Conservation (phyloP, 1,140 invertebrate genomes). For the Drosophila teissieri region DNA sequence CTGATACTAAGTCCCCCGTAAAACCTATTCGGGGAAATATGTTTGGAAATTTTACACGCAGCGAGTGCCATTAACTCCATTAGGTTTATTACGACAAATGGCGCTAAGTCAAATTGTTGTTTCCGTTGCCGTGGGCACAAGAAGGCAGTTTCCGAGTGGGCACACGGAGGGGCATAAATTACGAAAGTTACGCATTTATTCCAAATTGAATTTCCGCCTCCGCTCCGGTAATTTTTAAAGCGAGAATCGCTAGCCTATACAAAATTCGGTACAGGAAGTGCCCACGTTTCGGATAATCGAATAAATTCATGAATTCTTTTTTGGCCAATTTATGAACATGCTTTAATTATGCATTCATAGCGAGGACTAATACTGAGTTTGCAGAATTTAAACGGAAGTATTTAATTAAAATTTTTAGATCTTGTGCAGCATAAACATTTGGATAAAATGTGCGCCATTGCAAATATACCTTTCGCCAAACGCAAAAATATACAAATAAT, state of each 20-base stretch:
- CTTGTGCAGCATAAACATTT: background rate
- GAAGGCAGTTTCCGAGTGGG: constrained; percentile 4
- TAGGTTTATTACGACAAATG: constrained; percentile 70
- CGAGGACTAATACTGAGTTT: constrained; percentile 7
- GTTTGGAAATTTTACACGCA: constrained; percentile 62
- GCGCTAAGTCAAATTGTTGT: constrained; percentile 67
- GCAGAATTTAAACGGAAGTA: constrained; percentile 15
- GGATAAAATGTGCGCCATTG: background rate
- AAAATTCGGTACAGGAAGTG: constrained; percentile 49
- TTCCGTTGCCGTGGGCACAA: constrained; percentile 43
- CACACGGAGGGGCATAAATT: constrained; percentile 57
- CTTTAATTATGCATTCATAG: constrained; percentile 30
- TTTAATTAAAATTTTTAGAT: constrained; percentile 23
- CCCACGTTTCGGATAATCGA: constrained; percentile 14
- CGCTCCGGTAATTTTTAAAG: constrained; percentile 45
- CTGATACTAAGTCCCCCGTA: background rate
- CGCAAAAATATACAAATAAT: constrained; percentile 8
- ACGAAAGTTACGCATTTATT: constrained; percentile 66
- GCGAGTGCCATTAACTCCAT: constrained; percentile 64
- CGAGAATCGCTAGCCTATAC: constrained; percentile 21
- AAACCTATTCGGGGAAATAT: constrained; percentile 52
- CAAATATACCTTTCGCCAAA: background rate
- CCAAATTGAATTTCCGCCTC: constrained; percentile 64
- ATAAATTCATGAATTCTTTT: constrained; percentile 41
- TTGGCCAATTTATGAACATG: constrained; percentile 15